Base-by-base conservation (phyloP, 1,140 invertebrate genomes). In the Conus betulinus region DNA sequence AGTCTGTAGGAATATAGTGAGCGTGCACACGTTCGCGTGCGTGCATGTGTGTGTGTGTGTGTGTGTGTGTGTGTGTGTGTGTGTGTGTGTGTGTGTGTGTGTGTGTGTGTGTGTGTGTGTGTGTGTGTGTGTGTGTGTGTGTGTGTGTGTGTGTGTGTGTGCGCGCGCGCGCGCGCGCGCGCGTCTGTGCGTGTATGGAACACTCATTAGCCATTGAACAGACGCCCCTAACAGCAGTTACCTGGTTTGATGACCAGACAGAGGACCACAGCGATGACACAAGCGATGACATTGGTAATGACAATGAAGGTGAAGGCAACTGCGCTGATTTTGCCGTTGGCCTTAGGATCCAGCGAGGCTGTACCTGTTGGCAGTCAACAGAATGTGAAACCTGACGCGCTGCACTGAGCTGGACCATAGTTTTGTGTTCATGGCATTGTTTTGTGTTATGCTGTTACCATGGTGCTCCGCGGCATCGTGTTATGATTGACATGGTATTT, bases 201-300 rank as follows among this genome's bases (percentile, higher is more conserved):
- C 60, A 67, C 60, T 67, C 60, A 67, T 67, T 3, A 67, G 13
- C 11, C 60, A 15, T 67, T 15, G 3, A 67, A 15, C 60, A 67
- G 13, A 67, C 39, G 39, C 39, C 39, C 39, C 39, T 39, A 39
- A 39, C 39, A 39, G 20, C 6, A 89, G 83, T 93, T 96, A 39
- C 98, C 98, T 17, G 98, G 98, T 93, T 97, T 96, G 93, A 99
- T 98, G 23, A 97, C 97, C 17, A 97, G 96, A 39, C 98, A 98
- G 11, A 99, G 95, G 90, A 98, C 97, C 90, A 99, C 98, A 57
- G 98, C 95, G n/a, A 93, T 82, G 39, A 91, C 74, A 74, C 74
- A 91, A 67, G 53, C 76, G 85, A 86, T 85, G 53, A 83, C 25
- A 81, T 85, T 25, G n/a, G 78, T 88, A 13, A 57, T 51, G 51